Evolutionary conservation across 2,797 vertebrate genomes (phyloP), one percentile per base, ranked within the genome.

Genomic region (Mastacembelus armatus): DNA sequence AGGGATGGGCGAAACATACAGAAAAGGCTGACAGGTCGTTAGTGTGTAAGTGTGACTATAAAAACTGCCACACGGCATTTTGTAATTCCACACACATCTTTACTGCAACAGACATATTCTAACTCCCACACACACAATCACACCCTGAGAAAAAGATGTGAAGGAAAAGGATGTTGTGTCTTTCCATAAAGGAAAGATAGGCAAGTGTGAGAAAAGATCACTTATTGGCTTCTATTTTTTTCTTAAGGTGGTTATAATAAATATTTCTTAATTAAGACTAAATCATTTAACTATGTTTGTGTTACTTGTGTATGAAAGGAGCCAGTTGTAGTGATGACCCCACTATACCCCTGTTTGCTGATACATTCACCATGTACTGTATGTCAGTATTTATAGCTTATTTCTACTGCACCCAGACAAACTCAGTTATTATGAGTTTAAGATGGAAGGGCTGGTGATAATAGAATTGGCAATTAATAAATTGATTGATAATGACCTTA

Each of bases 1-100:
- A 74, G 44, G 38, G 35, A 50, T 63, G 58, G 36, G 27, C 52
- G 54, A 78, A 71, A 75, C 55, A 70, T 26, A 42, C n/a, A 32
- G 65, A 78, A 67, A 24, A 30, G 59, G 47, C 62, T 55, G 78
- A 60, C 60, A 76, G 64, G 74, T 64, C 15, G 27, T 81, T 77
- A 68, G 61, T 44, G 56, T 74, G 61, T 14, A 30, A 67, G 51
- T 51, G 44, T 44, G 55, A 72, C 84, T 22, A 79, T 86, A 82
- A 89, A 90, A 82, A 15, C 65, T 55, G 47, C 48, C 47, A 65
- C 36, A 55, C 35, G 39, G 39, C 66, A 79, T 52, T 73, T 85
- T 83, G 77, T 66, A 44, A 85, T 87, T 85, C 86, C 27, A 72
- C 44, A 72, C 67, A 71, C 65, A 71, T 59, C 55, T 49, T 77